These are phyloP conservation scores for Conistra vaccinii DNA, from an alignment of 2,888 invertebrate genomes.

Conservation along the genomic window DNA sequence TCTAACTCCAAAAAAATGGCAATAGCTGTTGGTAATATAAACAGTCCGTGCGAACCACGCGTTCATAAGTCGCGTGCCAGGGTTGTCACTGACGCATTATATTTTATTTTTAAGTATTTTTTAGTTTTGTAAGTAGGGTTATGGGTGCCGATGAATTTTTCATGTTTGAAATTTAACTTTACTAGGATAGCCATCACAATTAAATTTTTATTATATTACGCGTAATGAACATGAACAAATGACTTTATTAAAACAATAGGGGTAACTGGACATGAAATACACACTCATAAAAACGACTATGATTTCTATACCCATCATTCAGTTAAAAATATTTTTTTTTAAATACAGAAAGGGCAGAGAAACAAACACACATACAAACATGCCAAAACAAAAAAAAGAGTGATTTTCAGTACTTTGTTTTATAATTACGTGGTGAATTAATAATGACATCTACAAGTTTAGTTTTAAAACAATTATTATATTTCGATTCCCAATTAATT, in stretches of 20 bases:
- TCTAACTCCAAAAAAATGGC: conserved; percentile 62
- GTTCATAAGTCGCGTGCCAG: conserved; percentile 52
- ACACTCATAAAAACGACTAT: neutral
- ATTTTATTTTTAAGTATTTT: neutral
- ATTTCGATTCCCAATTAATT: conserved; percentile 42
- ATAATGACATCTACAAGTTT: neutral
- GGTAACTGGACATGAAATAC: neutral
- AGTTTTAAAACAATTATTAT: conserved; percentile 5
- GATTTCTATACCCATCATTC: too few relatives aligned
- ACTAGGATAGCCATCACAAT: neutral
- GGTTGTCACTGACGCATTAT: conserved; percentile 47
- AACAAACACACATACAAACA: neutral
- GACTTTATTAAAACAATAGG: neutral
- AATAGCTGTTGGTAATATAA: conserved; percentile 62
- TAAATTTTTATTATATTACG: neutral
- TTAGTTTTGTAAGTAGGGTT: neutral
- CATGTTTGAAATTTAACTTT: neutral
- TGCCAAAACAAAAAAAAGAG: too few relatives aligned
- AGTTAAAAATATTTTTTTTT: too few relatives aligned
- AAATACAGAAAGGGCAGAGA: neutral
- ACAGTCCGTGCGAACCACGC: conserved; percentile 67
- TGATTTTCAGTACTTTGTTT: neutral
- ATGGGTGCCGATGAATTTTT: too few relatives aligned
- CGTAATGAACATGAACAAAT: neutral
- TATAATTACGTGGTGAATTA: neutral